Base-by-base conservation (phyloP, 2,888 invertebrate species). In the Brachynemurus nebulosus region DNA sequence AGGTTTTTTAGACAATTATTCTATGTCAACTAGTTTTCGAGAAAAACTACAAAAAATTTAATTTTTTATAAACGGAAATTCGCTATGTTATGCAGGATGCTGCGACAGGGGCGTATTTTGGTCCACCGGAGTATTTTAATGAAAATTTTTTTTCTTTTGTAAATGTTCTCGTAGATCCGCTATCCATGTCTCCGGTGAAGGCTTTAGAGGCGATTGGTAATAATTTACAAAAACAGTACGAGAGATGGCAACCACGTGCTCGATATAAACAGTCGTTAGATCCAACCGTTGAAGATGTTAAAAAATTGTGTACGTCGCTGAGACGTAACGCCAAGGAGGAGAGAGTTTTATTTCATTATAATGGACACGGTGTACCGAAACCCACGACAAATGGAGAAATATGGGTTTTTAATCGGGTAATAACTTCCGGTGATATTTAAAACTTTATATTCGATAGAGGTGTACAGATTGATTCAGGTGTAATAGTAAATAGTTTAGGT, bases 331-430 rank as follows among this genome's bases (percentile, higher is more conserved):
- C 98, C 4, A 97, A 97, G 67, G 97, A 97, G 57, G 98, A 98
- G 61, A 75, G 98, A 50, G 95, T 98, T 27, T 69, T 99, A 43
- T 98, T 98, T 67, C 98, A 99, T 67, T 99, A 98, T 65, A 99
- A 98, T 65, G 98, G 98, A 0, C 98, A 98, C 63, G 98, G 98
- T 12, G 98, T 99, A 47, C 98, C 98, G 34, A 86, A 86, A 63
- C 98, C 98, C 23, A 98, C 98, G 8, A 73, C 80, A 14, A 98
- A 98, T 68, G 97, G 98, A 7, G 98, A 99, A 72, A 91, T 97
- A 56, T 97, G 97, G 97, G 96, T 99, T 3, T 98, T 98, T 68
- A 98, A 99, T 68, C 80, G 86, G 69, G 89, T 89, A 61, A 61
- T 30, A 11, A 30, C n/a, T 11, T 4, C 5, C 6, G 14, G 30